Percentiles rank a stretch among this genome's conserved stretches.
Conservation (phyloP, 2,888 invertebrate genomes). For the Cerceris rybyensis region DNA sequence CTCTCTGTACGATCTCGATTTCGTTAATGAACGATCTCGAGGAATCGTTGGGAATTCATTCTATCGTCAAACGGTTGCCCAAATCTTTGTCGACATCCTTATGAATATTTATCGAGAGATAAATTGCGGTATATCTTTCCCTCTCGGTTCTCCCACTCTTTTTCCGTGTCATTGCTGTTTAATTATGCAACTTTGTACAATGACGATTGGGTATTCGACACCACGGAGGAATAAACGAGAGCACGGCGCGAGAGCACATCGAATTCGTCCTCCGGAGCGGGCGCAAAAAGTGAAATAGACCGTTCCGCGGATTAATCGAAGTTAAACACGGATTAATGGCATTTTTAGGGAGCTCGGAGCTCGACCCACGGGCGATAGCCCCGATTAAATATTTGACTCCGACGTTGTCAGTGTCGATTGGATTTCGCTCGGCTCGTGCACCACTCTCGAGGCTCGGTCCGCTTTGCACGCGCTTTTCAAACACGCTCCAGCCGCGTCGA, state of each 20-base stretch:
- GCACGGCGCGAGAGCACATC: background rate
- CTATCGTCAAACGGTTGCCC: background rate
- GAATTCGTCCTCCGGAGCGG: background rate
- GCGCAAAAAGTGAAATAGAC: slow-evolving; percentile 28
- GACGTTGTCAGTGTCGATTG: slow-evolving; percentile 58
- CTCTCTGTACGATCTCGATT: background rate
- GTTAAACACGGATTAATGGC: slow-evolving; percentile 66
- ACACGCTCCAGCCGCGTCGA: slow-evolving; percentile 21
- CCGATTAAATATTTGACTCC: slow-evolving; percentile 65
- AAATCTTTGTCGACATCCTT: background rate
- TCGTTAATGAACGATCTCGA: background rate
- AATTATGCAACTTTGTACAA: slow-evolving; percentile 12
- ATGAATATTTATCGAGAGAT: background rate
- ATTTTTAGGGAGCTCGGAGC: slow-evolving; percentile 47
- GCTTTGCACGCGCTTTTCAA: slow-evolving; percentile 49
- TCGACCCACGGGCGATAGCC: slow-evolving; percentile 33
- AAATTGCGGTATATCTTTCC: background rate
- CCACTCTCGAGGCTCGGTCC: slow-evolving; percentile 34
- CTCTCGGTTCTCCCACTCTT: too few species aligned
- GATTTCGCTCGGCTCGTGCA: slow-evolving; percentile 45
- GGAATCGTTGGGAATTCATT: background rate
- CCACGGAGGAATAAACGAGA: background rate
- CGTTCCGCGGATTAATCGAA: slow-evolving; percentile 51
- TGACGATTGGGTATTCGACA: background rate
- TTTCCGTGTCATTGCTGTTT: background rate